phyloP scores from a whole-genome alignment of 2,888 invertebrate species.

The Catotricha subobsoleta region DNA sequence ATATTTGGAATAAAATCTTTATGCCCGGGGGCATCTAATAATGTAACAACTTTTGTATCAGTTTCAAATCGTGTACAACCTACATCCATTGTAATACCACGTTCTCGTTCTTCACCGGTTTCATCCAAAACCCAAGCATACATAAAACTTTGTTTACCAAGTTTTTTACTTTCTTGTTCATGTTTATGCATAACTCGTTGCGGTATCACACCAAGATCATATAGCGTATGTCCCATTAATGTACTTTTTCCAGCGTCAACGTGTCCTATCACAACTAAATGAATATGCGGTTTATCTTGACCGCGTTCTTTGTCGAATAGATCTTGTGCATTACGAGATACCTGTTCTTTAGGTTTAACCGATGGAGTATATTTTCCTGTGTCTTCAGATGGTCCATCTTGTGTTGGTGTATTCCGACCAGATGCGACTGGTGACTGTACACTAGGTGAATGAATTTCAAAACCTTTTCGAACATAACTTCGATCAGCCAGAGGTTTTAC shows the following conservation, averaged over 20 bases:
- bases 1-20: constrained; percentile 99
- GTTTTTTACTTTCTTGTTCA: constrained; percentile 90
- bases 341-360: constrained; percentile 22
- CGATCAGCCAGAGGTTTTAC: constrained; percentile 21
- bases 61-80: constrained; percentile 88
- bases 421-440: constrained; percentile 47
- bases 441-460: constrained; percentile 34
- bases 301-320: constrained; percentile 59
- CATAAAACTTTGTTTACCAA: constrained; percentile 95
- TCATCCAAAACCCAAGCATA: constrained; percentile 99
- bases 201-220: constrained; percentile 68
- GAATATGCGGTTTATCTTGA: constrained; percentile 67
- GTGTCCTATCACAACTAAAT: constrained; percentile 87
- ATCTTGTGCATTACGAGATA: constrained; percentile 30
- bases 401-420: constrained; percentile 37
- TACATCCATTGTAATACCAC: constrained; percentile 99
- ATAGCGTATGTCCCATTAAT: constrained; percentile 62
- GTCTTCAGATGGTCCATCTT: constrained; percentile 9
- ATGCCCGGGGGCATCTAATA: constrained; percentile 97
- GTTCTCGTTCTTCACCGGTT: constrained; percentile 87
- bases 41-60: constrained; percentile 52
- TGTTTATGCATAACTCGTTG: constrained; percentile 87
- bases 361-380: not conserved
- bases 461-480: constrained; percentile 17
- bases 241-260: constrained; percentile 97